A percentile compares a stretch with the other conserved stretches of the same genome.
Evolutionary conservation across 2,113 vertebrate species (phyloP).

Genomic region (Oxygymnocypris stewartii): DNA sequence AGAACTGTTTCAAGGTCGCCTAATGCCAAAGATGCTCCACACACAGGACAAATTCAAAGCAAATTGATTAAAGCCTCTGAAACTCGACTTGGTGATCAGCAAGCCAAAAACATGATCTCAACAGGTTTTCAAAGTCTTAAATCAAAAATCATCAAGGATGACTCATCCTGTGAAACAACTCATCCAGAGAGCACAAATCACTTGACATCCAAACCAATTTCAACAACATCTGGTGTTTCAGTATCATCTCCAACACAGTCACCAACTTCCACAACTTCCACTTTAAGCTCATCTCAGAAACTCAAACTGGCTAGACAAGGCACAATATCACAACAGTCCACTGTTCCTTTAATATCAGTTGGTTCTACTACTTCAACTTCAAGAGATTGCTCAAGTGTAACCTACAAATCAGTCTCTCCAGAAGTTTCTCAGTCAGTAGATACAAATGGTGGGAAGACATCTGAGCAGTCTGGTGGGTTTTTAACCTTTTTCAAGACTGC

Average conservation of each 20-base stretch:
- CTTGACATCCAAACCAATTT: slow-evolving; percentile 46
- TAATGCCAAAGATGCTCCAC: slow-evolving; percentile 39
- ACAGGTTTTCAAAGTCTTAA: slow-evolving; percentile 73
- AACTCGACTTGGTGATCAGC: slow-evolving; percentile 50
- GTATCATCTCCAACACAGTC: slow-evolving; percentile 60
- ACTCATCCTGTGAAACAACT: slow-evolving; percentile 49
- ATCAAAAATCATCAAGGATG: slow-evolving; percentile 71
- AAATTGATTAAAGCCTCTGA: slow-evolving; percentile 47
- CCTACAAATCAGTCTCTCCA: background rate
- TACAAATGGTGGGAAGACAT: slow-evolving; percentile 47
- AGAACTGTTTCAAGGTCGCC: slow-evolving; percentile 54
- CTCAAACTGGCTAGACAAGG: slow-evolving; percentile 70
- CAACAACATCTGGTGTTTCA: slow-evolving; percentile 60
- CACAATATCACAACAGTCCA: slow-evolving; percentile 66
- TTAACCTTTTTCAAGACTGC: slow-evolving; percentile 85
- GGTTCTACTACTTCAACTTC: slow-evolving; percentile 55
- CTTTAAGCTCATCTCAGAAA: slow-evolving; percentile 61
- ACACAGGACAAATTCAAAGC: slow-evolving; percentile 39
- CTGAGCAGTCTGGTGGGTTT: slow-evolving; percentile 76
- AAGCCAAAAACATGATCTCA: slow-evolving; percentile 65
- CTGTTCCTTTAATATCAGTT: slow-evolving; percentile 61
- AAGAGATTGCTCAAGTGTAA: slow-evolving; percentile 53
- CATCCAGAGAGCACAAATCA: slow-evolving; percentile 53
- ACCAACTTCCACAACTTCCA: slow-evolving; percentile 41
- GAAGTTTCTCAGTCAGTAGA: slow-evolving; percentile 15